Evolutionary conservation across 2,113 vertebrate species (phyloP), one percentile per base, ranked within the genome.

Genomic region (Dromaius novaehollandiae): DNA sequence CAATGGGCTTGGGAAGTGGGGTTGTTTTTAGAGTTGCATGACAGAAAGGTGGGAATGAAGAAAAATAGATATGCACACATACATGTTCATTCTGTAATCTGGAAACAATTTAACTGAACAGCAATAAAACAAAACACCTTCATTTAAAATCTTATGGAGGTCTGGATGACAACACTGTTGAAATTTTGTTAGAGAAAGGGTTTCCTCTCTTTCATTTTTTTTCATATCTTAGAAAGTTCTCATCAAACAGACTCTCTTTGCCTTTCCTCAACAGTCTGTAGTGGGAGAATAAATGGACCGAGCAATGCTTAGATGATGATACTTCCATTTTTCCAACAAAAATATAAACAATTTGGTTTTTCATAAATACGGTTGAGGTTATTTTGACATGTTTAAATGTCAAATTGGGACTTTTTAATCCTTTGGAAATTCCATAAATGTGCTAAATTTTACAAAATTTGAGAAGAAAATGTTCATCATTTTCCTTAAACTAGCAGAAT

Each of bases 201-300:
- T 5, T 5, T 58, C 56, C 8, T 32, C 30, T 32, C 32, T 26
- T 58, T 58, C 34, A 30, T 36, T 13, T 36, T 74, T 55, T 38
- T 38, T 5, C 22, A 17, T 26, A 30, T 22, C 17, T 26, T 55
- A 25, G 11, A 63, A 68, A 89, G 7, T 9, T 84, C 16, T 84
- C 15, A 32, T 66, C 13, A 82, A 58, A 66, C 9, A 7, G 65
- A 64, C 38, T n/a, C 9, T 74, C 82, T 61, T 63, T 26, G 12
- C 21, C 2, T 66, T 75, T 74, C 30, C 21, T 34, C 26, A 44
- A 9, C 1, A 11, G 14, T 24, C 48, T 56, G 5, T n/a, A 53
- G 25, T 26, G 9, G 15, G 26, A 38, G 8, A 69, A 55, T 30
- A 38, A 18, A 42, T 3, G 5, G 38, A 11, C n/a, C 1, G 1